Evolutionary conservation across 2,888 invertebrate species (phyloP), one percentile per base, ranked within the genome.

Genomic region (Callinectes sapidus): DNA sequence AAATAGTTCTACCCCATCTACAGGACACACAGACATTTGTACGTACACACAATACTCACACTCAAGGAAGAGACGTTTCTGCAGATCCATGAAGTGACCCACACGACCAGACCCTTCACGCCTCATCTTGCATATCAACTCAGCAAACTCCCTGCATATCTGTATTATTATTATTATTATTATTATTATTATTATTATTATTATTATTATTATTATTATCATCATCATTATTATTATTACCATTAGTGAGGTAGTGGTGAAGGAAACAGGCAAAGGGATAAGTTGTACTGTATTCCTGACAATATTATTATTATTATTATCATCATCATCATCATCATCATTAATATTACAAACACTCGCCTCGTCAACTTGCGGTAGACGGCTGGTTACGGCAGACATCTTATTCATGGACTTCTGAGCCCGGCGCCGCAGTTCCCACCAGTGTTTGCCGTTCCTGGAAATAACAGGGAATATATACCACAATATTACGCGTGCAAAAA

Each of bases 381-480:
- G 97, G 94, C 96, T 96, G 94, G 97, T 96, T 0, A 98, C 97
- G 23, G 88, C 87, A 16, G 93, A 96, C 0, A 97, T 97, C 94
- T 97, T 97, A 94, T 98, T 97, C 35, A 98, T 96, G 88, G 97
- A 97, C 95, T 97, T 97, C 96, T 98, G 98, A 95, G 98, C 97
- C 93, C 97, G 97, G 95, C 97, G 97, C 32, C 98, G 96, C 1
- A 98, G 96, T 94, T 97, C 96, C 97, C 97, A 97, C 98, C 98
- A 98, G 92, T 98, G 97, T 2, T 96, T 95, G 0, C 98, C 98
- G 95, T 98, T 98, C 81, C 98, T 98, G 95, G 92, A 48, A 86
- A 23, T 61, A 23, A 61, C 23, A 18, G 61, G 61, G 18, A 61
- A 61, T n/a, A n/a, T n/a, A n/a, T n/a, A n/a, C 2, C 23, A 18